Base-by-base conservation (phyloP, 2,113 vertebrate species). In the Prionailurus bengalensis region DNA sequence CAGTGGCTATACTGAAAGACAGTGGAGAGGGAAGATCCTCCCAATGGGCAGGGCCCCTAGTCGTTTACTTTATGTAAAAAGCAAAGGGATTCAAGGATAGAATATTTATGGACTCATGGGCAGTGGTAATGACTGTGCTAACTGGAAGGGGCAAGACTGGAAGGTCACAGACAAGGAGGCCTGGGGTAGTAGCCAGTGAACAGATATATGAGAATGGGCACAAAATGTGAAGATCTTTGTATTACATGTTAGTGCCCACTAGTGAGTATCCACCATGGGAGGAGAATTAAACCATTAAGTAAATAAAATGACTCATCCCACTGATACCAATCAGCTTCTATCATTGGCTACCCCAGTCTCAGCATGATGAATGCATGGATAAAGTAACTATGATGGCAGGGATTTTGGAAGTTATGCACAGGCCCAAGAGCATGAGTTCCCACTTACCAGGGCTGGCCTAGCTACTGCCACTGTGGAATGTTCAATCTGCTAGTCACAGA, bases 261-360 rank as follows among this genome's bases (percentile, higher is more conserved):
- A 91, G 80, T 90, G 21, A 94, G 45, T 68, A 70, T 33, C 76
- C 58, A 74, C 36, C n/a, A 21, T 76, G 79, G 39, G 68, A 45
- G 33, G 61, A 36, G n/a, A 31, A 65, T 58, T 89, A 84, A 94
- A 91, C 9, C 31, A 51, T 70, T 21, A 71, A 31, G 65, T 27
- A n/a, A 86, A 65, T 21, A 95, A 84, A 95, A 91, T 68, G 42
- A 79, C 73, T 74, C 68, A 74, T n/a, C 33, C 61, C 36, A 27
- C 55, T 73, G 61, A 63, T 7, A 36, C 48, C 73, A 58, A 9
- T 48, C 48, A 94, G 12, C 68, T 31, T 78, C 76, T 76, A 79
- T 63, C 79, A 71, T 7, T 74, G 61, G 39, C 48, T 92, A 53
- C 29, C 48, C 39, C 12, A 15, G 13, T 33, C 21, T 19, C 53